Conservation (phyloP, 2,797 vertebrate genomes). For the Hipposideros larvatus region DNA sequence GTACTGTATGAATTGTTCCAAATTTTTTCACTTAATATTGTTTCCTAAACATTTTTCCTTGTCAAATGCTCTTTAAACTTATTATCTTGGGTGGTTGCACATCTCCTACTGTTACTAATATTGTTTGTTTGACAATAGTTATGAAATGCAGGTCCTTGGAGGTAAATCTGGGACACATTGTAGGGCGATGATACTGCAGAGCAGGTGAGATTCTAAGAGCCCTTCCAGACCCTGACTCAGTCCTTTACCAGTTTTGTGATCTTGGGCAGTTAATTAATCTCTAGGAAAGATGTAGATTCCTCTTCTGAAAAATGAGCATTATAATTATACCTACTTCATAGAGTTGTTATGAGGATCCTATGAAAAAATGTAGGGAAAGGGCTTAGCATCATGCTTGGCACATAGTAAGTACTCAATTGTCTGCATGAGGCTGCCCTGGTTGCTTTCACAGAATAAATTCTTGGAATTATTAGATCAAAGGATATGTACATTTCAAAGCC, state of each 20-base stretch:
- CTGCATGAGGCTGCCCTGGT: not conserved
- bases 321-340: not conserved
- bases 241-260: not conserved
- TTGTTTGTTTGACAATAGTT: not conserved
- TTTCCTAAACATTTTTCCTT: conserved; percentile 40
- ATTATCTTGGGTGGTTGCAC: not conserved
- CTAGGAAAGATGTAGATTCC: not conserved
- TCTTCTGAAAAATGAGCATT: not conserved
- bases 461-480: not conserved
- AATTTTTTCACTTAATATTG: conserved; percentile 35
- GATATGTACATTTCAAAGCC: not conserved
- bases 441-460: not conserved
- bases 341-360: not conserved
- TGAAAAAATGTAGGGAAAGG: not conserved
- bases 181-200: not conserved
- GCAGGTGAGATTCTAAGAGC: not conserved
- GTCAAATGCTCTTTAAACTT: not conserved
- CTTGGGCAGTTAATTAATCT: not conserved
- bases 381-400: not conserved
- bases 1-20: not conserved
- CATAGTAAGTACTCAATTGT: not conserved
- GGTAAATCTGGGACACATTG: not conserved
- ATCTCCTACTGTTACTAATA: not conserved
- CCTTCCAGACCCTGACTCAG: not conserved
- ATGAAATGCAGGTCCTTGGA: not conserved